Conservation (phyloP, 2,888 invertebrate genomes). For the Drosophila subquinaria region DNA sequence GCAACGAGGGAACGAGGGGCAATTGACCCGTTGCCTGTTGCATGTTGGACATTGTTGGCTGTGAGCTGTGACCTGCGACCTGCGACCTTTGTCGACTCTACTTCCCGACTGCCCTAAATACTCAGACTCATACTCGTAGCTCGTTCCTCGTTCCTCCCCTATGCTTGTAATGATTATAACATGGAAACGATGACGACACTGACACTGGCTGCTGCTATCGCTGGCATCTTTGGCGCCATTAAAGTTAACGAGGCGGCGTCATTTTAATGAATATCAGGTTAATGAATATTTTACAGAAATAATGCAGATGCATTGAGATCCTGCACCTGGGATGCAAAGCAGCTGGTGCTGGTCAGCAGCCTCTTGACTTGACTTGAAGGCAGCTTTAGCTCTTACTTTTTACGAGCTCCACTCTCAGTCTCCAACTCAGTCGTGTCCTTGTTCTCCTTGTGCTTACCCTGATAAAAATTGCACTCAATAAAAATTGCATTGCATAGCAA, state of each 20-base stretch:
- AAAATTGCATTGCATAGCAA: constrained; percentile 72
- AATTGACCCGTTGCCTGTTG: neutral
- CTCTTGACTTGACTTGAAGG: constrained; percentile 12
- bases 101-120: constrained; percentile 39
- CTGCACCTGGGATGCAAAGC: constrained; percentile 17
- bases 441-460: constrained; percentile 10
- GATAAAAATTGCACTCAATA: constrained; percentile 61
- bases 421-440: constrained; percentile 2
- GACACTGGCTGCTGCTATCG: constrained; percentile 18
- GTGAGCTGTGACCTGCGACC: neutral
- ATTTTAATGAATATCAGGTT: constrained; percentile 74
- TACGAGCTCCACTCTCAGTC: neutral
- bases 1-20: neutral
- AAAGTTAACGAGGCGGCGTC: constrained; percentile 67
- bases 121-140: neutral
- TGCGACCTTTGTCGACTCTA: neutral
- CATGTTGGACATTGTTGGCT: neutral
- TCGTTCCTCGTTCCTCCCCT: neutral
- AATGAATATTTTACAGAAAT: constrained; percentile 73
- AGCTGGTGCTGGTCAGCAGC: constrained; percentile 11
- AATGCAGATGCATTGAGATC: constrained; percentile 22
- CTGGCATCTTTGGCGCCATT: constrained; percentile 60
- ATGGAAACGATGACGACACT: constrained; percentile 34
- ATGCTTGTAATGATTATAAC: constrained; percentile 44
- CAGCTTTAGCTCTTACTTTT: constrained; percentile 18